Evolutionary conservation across 2,888 invertebrate species (phyloP).

Genomic region (Melitaea athalia): DNA sequence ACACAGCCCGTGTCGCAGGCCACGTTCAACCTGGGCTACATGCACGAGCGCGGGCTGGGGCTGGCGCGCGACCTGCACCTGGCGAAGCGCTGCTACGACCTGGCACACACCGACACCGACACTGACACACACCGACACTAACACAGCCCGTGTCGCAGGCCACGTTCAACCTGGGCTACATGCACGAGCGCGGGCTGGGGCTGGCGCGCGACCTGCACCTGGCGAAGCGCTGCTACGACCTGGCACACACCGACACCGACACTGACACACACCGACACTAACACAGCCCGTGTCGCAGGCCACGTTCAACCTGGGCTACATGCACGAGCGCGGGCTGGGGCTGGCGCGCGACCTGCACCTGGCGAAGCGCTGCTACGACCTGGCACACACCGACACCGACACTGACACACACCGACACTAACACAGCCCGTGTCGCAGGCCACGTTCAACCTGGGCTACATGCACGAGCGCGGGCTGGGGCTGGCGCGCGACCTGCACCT

Average conservation of each 20-base stretch:
- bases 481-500: conserved; percentile 94
- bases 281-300: conserved; percentile 81
- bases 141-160: conserved; percentile 81
- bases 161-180: conserved; percentile 99
- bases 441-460: conserved; percentile 99
- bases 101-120: conserved; percentile 82
- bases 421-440: conserved; percentile 81
- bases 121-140: too few species aligned
- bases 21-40: conserved; percentile 99
- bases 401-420: too few species aligned
- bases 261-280: too few species aligned
- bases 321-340: conserved; percentile 99
- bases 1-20: conserved; percentile 81
- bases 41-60: conserved; percentile 99
- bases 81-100: conserved; percentile 98
- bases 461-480: conserved; percentile 99
- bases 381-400: conserved; percentile 82
- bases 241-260: conserved; percentile 82
- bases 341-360: conserved; percentile 94
- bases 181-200: conserved; percentile 99
- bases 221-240: conserved; percentile 98
- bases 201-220: conserved; percentile 94
- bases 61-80: conserved; percentile 94
- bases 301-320: conserved; percentile 99
- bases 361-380: conserved; percentile 98